phyloP scores from a whole-genome alignment of 2,113 vertebrate species.

The Mus spicilegus region DNA sequence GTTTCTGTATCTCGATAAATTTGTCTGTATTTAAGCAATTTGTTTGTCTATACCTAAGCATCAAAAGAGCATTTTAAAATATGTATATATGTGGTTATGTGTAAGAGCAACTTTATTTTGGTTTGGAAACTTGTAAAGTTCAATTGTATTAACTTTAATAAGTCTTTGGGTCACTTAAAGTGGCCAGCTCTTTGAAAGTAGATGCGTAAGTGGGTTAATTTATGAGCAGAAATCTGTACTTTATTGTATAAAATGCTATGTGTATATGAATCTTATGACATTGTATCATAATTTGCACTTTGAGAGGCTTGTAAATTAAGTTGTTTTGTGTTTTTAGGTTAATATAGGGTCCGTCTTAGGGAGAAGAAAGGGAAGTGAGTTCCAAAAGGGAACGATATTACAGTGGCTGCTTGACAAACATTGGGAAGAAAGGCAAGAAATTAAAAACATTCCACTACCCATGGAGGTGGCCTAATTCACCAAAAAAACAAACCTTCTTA shows the following conservation, averaged over 20 bases:
- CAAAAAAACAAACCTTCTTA: not conserved
- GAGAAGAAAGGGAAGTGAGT: conserved; percentile 18
- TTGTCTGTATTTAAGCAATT: conserved; percentile 33
- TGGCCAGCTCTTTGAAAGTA: conserved; percentile 35
- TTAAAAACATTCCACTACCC: not conserved
- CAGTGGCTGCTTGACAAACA: not conserved
- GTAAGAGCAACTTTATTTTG: conserved; percentile 68
- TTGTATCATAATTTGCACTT: conserved; percentile 74
- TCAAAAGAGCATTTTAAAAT: conserved; percentile 65
- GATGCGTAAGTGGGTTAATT: conserved; percentile 54
- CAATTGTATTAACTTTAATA: conserved; percentile 61
- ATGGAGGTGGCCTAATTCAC: not conserved
- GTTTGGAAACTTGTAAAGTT: conserved; percentile 69
- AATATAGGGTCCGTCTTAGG: conserved; percentile 27
- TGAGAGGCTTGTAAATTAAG: conserved; percentile 66
- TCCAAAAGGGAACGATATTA: not conserved
- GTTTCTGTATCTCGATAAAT: not conserved
- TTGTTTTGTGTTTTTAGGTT: conserved; percentile 69
- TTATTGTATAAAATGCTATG: conserved; percentile 61
- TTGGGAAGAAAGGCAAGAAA: not conserved
- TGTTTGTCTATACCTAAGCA: conserved; percentile 28
- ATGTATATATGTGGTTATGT: conserved; percentile 67
- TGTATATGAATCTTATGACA: conserved; percentile 71
- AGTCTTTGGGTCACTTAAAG: conserved; percentile 12
- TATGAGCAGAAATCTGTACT: conserved; percentile 60